These are phyloP conservation scores for Bolinopsis microptera DNA, from an alignment of 37 sponge, comb jelly and placozoan genomes.

Conservation along the genomic window DNA sequence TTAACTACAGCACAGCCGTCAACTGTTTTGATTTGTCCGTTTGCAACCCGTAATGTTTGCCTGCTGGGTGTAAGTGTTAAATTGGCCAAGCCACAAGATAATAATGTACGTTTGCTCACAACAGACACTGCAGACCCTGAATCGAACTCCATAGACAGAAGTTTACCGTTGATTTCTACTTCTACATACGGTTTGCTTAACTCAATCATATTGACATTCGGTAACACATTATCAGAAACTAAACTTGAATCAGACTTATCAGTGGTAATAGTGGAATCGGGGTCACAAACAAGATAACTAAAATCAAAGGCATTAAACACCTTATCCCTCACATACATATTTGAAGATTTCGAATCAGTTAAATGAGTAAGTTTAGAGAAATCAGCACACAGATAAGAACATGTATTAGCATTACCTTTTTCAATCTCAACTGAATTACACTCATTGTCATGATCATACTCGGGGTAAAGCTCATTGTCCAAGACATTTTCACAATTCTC, in stretches of 20 bases:
- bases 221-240: not conserved
- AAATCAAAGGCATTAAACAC: not conserved
- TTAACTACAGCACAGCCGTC: conserved; percentile 13
- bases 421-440: not conserved
- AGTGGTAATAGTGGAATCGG: not conserved
- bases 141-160: not conserved
- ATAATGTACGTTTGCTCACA: not conserved
- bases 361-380: not conserved
- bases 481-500: not conserved
- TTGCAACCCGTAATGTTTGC: conserved; percentile 24
- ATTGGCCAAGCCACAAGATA: not conserved
- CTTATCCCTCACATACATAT: not conserved
- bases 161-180: not conserved
- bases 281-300: not conserved
- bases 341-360: not conserved
- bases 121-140: not conserved
- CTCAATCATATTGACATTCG: not conserved
- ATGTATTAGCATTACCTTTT: not conserved
- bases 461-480: not conserved
- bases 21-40: conserved; percentile 27
- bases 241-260: not conserved
- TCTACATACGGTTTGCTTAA: not conserved
- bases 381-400: not conserved
- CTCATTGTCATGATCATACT: not conserved
- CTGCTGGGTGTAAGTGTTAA: conserved; percentile 22